Evolutionary conservation across 1,140 invertebrate species (phyloP), one percentile per base, ranked within the genome.

Genomic region (Drosophila bocki): DNA sequence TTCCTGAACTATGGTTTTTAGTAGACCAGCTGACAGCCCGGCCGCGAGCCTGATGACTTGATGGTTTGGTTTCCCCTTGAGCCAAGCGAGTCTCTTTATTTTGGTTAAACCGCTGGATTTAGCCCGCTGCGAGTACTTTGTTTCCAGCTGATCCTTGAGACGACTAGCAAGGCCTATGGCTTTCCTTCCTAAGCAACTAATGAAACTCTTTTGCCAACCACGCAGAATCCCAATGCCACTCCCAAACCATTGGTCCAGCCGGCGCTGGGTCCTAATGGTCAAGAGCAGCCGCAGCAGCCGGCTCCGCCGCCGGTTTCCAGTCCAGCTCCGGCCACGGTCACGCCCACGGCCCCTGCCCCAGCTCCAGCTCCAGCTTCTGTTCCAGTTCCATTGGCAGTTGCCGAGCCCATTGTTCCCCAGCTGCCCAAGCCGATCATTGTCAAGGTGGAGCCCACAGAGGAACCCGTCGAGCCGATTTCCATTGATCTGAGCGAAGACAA

Each of bases 1-100:
- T 91, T 92, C 90, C 91, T 91, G 75, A 92, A 92, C 91, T 92
- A 92, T 88, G 62, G 87, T 92, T 92, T 92, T 87, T 85, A 91
- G 83, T 87, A 77, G 74, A 68, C 60, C 51, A 71, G 39, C 48
- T 56, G 50, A 65, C 56, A 29, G 51, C 12, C 51, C 17, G 51
- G 51, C 51, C 32, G 32, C 17, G 33, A 59, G 65, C 44, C 44
- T 0, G 59, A 78, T 42, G 67, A 58, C 35, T 42, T 42, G 53
- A 57, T 74, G 53, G 42, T 44, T 71, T 41, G 48, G 45, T 44
- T 71, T 71, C 50, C 53, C 54, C 53, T 54, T 11, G 33, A 22
- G 50, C 47, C 45, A 48, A 59, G 45, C 53, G 37, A 59, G 35
- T 59, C 54, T 37, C 37, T 71, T 57, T 54, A 54, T 54, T 72